Conservation (phyloP, 2,888 invertebrate genomes). For the Oscheius myriophilus region DNA sequence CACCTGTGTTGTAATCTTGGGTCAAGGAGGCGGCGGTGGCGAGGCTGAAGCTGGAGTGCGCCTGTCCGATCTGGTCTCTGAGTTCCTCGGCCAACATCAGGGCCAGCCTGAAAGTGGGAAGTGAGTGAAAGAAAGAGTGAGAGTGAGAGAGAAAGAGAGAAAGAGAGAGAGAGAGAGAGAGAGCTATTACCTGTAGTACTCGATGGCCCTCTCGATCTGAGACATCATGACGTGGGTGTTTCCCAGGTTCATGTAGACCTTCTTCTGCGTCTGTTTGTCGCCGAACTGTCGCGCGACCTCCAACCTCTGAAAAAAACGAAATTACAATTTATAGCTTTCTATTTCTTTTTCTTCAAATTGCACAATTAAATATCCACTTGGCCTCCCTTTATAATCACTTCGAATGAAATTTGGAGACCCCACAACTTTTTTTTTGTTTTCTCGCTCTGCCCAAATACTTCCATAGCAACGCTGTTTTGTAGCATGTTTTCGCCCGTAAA, state of each 20-base stretch:
- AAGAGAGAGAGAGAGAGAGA: not conserved
- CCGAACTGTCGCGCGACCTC: slow-evolving; percentile 88
- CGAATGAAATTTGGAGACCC: too few species aligned
- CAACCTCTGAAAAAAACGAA: slow-evolving; percentile 79
- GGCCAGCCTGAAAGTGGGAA: slow-evolving; percentile 78
- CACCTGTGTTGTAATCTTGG: slow-evolving; percentile 81
- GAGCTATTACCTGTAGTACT: slow-evolving; percentile 46
- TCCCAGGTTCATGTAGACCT: slow-evolving; percentile 95
- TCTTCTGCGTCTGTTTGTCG: slow-evolving; percentile 93
- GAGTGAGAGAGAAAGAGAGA: not conserved
- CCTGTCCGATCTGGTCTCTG: slow-evolving; percentile 91
- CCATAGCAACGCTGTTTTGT: too few species aligned
- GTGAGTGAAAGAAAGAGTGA: not conserved
- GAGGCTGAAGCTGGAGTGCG: slow-evolving; percentile 94
- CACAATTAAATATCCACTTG: too few species aligned
- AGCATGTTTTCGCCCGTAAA: too few species aligned
- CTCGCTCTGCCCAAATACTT: too few species aligned
- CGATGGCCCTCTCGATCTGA: slow-evolving; percentile 79
- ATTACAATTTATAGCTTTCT: not conserved
- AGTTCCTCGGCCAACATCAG: slow-evolving; percentile 88
- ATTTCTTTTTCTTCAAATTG: too few species aligned
- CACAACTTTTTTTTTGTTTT: too few species aligned
- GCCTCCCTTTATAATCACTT: too few species aligned
- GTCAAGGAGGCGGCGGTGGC: slow-evolving; percentile 95
- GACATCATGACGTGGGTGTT: slow-evolving; percentile 93